Percentiles rank a stretch among this genome's conserved stretches.
phyloP scores from a whole-genome alignment of 2,888 invertebrate genomes.

The Sepioteuthis lessoniana region DNA sequence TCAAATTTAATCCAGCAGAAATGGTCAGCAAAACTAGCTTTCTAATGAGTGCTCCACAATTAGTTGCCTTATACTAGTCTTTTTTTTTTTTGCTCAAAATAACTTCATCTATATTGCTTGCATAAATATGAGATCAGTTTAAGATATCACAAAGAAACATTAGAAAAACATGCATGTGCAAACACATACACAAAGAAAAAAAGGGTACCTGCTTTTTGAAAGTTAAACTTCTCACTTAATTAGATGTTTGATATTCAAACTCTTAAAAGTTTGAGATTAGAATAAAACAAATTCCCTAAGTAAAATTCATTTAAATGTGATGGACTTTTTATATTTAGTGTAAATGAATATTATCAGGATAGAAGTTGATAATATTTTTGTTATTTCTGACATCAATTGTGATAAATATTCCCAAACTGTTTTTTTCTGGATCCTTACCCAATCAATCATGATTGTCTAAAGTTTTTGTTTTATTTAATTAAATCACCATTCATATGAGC shows the following conservation, averaged over 20 bases:
- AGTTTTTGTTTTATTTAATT: too few species aligned
- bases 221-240: neutral
- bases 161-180: neutral
- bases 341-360: too few species aligned
- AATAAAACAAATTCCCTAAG: neutral
- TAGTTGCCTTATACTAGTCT: neutral
- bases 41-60: too few species aligned
- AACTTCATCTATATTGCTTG: neutral
- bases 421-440: neutral
- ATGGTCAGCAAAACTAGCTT: too few species aligned
- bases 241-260: neutral
- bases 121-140: neutral
- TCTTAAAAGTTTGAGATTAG: neutral
- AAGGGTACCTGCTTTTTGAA: too few species aligned
- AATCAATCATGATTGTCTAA: too few species aligned
- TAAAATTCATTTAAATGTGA: neutral
- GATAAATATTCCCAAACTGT: neutral
- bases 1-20: too few species aligned
- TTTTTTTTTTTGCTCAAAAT: neutral
- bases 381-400: neutral
- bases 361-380: too few species aligned
- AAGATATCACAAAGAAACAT: too few species aligned
- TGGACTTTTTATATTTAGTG: neutral
- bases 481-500: too few species aligned
- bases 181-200: neutral